A percentile compares a stretch with the other conserved stretches of the same genome.
Evolutionary conservation across 2,888 invertebrate genomes (phyloP).

Genomic region (Hirtodrosophila histrioides): DNA sequence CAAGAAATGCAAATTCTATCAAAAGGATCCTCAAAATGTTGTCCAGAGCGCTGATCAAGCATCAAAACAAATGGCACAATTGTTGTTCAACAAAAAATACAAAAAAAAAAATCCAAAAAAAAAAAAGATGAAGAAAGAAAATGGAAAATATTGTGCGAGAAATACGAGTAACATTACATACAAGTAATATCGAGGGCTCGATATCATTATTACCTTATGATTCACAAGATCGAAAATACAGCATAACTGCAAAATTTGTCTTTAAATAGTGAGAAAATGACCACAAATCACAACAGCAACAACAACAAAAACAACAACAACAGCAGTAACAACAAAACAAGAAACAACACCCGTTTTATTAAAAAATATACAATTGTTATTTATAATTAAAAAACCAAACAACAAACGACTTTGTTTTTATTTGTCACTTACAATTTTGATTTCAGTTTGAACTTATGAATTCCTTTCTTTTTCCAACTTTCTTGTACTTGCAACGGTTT

Average conservation of each 20-base stretch:
- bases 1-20: constrained; percentile 63
- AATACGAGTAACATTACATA: constrained; percentile 23
- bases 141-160: constrained; percentile 32
- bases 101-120: constrained; percentile 12
- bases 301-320: constrained; percentile 42
- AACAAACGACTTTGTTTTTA: constrained; percentile 69
- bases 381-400: constrained; percentile 83
- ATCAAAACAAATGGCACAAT: constrained; percentile 43
- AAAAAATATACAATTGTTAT: constrained; percentile 83
- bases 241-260: constrained; percentile 29
- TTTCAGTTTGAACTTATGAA: constrained; percentile 17
- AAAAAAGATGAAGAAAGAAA: constrained; percentile 10
- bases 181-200: constrained; percentile 44
- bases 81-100: constrained; percentile 35
- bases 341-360: constrained; percentile 76
- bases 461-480: constrained; percentile 22
- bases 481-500: constrained; percentile 46
- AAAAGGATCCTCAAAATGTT: constrained; percentile 62
- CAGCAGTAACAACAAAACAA: constrained; percentile 53
- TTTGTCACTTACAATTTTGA: constrained; percentile 50
- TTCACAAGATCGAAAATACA: constrained; percentile 30
- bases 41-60: constrained; percentile 56
- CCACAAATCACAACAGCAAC: constrained; percentile 57
- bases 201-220: constrained; percentile 40
- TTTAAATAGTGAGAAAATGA: constrained; percentile 45